These are phyloP conservation scores for Aspidoscelis tigris DNA, from an alignment of 2,113 vertebrate species.

Conservation along the genomic window DNA sequence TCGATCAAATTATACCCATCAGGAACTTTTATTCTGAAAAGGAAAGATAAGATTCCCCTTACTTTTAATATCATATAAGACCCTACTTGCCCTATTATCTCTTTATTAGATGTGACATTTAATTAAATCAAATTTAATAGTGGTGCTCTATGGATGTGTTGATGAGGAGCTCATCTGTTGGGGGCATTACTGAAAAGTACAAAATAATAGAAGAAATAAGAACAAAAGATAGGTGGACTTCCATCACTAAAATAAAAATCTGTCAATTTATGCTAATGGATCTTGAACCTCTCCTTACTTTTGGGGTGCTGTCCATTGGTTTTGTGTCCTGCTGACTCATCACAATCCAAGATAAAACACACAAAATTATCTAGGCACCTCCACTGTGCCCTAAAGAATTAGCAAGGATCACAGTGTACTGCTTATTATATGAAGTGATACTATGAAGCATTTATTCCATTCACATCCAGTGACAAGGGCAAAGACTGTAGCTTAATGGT, in stretches of 20 bases:
- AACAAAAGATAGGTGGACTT: background rate
- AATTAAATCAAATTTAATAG: constrained; percentile 31
- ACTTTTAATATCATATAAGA: background rate
- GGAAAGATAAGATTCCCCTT: background rate
- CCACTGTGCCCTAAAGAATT: too few species aligned
- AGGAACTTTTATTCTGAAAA: background rate
- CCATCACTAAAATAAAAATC: background rate
- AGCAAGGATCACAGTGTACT: too few species aligned
- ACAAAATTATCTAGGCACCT: background rate
- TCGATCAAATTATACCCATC: background rate
- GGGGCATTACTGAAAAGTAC: constrained; percentile 2
- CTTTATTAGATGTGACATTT: constrained; percentile 38
- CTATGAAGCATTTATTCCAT: too few species aligned
- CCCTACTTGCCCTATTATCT: constrained; percentile 14
- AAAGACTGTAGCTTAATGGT: too few species aligned
- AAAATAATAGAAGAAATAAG: background rate
- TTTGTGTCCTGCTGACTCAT: background rate
- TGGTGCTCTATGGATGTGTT: background rate
- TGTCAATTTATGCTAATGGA: background rate
- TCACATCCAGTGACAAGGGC: too few species aligned
- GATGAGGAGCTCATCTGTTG: background rate
- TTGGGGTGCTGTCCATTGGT: background rate
- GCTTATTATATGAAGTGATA: background rate
- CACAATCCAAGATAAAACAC: background rate
- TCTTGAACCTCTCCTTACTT: background rate